These are phyloP conservation scores for Oryzias melastigma DNA, from an alignment of 2,113 vertebrate species.

Conservation along the genomic window DNA sequence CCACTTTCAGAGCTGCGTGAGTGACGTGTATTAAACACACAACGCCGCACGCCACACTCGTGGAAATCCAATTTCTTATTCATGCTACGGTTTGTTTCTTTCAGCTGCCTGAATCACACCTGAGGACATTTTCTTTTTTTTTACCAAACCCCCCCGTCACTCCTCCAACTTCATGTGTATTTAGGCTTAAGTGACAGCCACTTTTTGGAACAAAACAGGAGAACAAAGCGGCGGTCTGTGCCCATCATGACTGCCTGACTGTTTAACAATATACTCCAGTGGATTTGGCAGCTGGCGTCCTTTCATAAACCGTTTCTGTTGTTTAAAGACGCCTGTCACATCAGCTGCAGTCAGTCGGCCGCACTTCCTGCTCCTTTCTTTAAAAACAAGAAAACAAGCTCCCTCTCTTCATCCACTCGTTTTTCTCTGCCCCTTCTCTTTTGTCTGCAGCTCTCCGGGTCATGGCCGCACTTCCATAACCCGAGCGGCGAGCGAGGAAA, in stretches of 20 bases:
- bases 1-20: slow-evolving; percentile 15
- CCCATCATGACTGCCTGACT: not conserved
- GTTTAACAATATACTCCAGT: slow-evolving; percentile 5
- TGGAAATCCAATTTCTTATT: slow-evolving; percentile 1
- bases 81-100: slow-evolving; percentile 11
- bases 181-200: not conserved
- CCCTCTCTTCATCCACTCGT: not conserved
- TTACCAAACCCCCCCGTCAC: not conserved
- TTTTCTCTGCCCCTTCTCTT: slow-evolving; percentile 19
- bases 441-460: slow-evolving; percentile 42
- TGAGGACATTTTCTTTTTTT: not conserved
- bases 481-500: slow-evolving; percentile 28
- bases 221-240: slow-evolving; percentile 6
- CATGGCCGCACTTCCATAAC: slow-evolving; percentile 57
- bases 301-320: slow-evolving; percentile 2
- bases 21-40: slow-evolving; percentile 17
- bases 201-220: slow-evolving; percentile 9
- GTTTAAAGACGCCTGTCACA: slow-evolving; percentile 17
- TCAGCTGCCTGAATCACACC: not conserved
- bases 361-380: slow-evolving; percentile 17
- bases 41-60: not conserved
- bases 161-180: not conserved
- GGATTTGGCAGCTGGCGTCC: slow-evolving; percentile 8
- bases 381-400: slow-evolving; percentile 6
- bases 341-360: slow-evolving; percentile 19